Percentiles rank a stretch among this genome's conserved stretches.
phyloP scores from a whole-genome alignment of 2,113 vertebrate genomes.

The Struthidea cinerea region DNA sequence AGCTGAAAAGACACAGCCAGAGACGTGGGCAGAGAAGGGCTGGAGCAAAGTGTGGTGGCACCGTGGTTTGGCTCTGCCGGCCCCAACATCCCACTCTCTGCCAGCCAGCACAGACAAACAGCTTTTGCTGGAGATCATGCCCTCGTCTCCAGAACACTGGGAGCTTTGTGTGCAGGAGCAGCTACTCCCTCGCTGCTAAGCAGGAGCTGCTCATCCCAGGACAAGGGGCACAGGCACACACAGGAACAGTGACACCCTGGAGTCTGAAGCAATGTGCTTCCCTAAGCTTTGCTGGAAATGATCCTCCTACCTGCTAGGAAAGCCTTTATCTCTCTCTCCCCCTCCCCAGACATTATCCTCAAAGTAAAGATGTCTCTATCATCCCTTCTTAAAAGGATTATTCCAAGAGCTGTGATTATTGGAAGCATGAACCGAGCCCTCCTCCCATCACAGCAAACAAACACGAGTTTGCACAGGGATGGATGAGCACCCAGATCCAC shows the following conservation, averaged over 20 bases:
- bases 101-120: not conserved
- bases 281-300: not conserved
- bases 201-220: not conserved
- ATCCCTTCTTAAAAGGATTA: not conserved
- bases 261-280: fast-evolving
- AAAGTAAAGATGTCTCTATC: not conserved
- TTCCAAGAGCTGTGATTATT: not conserved
- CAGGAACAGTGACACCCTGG: fast-evolving
- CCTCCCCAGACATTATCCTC: not conserved
- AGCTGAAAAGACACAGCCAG: not conserved
- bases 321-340: not conserved
- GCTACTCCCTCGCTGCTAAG: not conserved
- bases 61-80: not conserved
- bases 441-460: not conserved
- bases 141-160: not conserved
- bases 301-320: not conserved
- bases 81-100: not conserved
- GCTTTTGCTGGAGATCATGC: not conserved
- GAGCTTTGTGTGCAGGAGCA: not conserved
- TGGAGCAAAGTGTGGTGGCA: not conserved
- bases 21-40: not conserved
- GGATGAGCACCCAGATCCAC: not conserved
- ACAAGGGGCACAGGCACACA: not conserved
- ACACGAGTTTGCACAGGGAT: not conserved
- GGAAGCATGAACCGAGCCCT: fast-evolving